Base-by-base conservation (phyloP, 1,140 invertebrate species). In the Maconellicoccus hirsutus region DNA sequence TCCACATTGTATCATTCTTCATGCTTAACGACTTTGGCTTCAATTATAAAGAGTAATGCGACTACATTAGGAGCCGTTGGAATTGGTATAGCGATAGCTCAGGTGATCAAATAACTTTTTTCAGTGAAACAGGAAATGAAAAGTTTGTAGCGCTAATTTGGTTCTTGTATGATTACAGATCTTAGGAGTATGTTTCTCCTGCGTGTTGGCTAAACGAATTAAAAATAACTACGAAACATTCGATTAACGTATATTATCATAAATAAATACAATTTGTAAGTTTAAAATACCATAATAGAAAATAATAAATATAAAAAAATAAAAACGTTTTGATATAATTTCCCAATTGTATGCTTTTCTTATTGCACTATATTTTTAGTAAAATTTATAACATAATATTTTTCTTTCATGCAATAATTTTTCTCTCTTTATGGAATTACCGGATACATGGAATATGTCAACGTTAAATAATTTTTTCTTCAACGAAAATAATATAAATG, bases 131-230 rank as follows among this genome's bases (percentile, higher is more conserved):
- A n/a, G 19, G 38, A 16, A 29, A 16, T 70, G 3, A 7, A 42
- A 3, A 29, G 21, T 42, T 19, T 22, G n/a, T 71, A 59, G 27
- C 2, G 19, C 16, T 27, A 8, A 19, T n/a, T 27, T 14, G 12
- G 29, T 6, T 33, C 29, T 33, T 33, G 23, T 14, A 25, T 23
- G 27, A 71, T 79, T 81, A 14, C 79, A 85, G 82, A 74, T 85
- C 39, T 72, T 84, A 69, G 84, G 83, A 12, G 80, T 85, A 21
- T 73, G 82, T 12, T 84, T 83, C 74, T 81, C 84, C 6, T 84
- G 82, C 75, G 82, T 82, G 70, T 76, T 85, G 72, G 83, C 80
- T 22, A 77, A 80, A 42, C 70, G 70, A 21, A 70, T 73, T 27
- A 25, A 27, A 39, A 59, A 71, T 27, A 72, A 69, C 21, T 72